Evolutionary conservation across 2,797 vertebrate species (phyloP), one percentile per base, ranked within the genome.

Genomic region (Urophycis tenuis): DNA sequence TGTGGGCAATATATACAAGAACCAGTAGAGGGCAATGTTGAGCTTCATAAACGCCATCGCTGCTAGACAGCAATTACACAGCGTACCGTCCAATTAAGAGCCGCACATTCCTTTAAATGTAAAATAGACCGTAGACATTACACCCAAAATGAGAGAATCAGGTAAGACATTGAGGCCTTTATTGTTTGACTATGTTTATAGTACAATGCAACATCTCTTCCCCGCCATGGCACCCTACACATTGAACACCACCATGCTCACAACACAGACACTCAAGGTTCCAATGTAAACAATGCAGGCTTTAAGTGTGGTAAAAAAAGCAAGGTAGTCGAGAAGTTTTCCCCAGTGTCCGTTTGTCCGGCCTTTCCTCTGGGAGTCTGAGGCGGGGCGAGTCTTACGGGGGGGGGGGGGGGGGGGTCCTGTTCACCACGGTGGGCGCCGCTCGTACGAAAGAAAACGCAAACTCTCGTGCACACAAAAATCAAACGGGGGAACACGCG

Each of bases 201-300:
- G 89, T 90, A 92, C 91, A 92, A 87, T 87, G 88, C 88, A 91
- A 91, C 83, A 83, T 80, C 84, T 81, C 85, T 87, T 83, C 79
- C 67, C 85, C 85, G 81, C 75, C 85, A 83, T 81, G 74, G 80
- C 82, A 84, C 81, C 35, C 84, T 82, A 85, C 80, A 89, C 85
- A 86, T 77, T 79, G 88, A 79, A 87, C 85, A 85, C 86, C 88
- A 85, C 83, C 76, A 79, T 83, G 82, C 88, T 79, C 83, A 75
- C 64, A 74, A 78, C 80, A 60, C 84, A 74, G 82, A 73, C 84
- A 31, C 83, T 10, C 87, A 78, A 81, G 76, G 81, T 35, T 77
- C 87, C 81, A 90, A 89, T 94, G 93, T 94, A 94, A 94, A 94
- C 94, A 93, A 90, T 89, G 90, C 92, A 92, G 91, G 90, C 89